Base-by-base conservation (phyloP, 1,140 invertebrate genomes). In the Bombus sylvicola region DNA sequence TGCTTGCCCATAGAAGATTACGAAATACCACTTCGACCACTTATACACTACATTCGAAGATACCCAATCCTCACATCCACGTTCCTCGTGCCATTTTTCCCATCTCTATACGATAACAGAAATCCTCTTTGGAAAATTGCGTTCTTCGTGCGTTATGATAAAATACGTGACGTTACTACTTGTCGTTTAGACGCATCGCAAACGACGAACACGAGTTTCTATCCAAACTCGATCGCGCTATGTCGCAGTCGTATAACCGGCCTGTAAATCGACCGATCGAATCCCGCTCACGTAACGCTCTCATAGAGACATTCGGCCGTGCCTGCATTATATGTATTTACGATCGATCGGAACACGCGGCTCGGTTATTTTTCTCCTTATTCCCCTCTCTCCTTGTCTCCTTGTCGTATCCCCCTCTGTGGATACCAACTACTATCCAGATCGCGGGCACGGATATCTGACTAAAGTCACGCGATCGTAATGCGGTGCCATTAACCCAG, bases 401-500 rank as follows among this genome's bases (percentile, higher is more conserved):
- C 59, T 10, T 69, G 22, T 47, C 43, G 43, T 53, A 53, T 22
- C 47, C 15, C 15, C 71, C 22, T 25, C 22, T 25, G 2, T 66
- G n/a, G 80, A 64, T 74, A 53, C 59, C 78, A n/a, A 47, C 73
- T 25, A 73, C 15, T 37, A 89, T 89, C 87, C 71, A 89, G 75
- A 89, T 89, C 88, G 88, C 84, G 88, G 68, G 87, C 88, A 87
- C 79, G 85, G 85, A 90, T 89, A 89, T 90, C 85, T 75, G 75
- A 74, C 84, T 88, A 85, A 89, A 92, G 92, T 93, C 93, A 93
- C 93, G 92, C 92, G 92, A 93, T 89, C 91, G 88, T 87, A 89
- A 91, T 91, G 85, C 85, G 92, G 92, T 94, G 93, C 93, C 92
- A 94, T 94, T 94, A 94, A 94, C 93, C 93, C 89, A 94, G 93